Evolutionary conservation across 2,113 vertebrate species (phyloP).

Genomic region (Ochotona princeps): DNA sequence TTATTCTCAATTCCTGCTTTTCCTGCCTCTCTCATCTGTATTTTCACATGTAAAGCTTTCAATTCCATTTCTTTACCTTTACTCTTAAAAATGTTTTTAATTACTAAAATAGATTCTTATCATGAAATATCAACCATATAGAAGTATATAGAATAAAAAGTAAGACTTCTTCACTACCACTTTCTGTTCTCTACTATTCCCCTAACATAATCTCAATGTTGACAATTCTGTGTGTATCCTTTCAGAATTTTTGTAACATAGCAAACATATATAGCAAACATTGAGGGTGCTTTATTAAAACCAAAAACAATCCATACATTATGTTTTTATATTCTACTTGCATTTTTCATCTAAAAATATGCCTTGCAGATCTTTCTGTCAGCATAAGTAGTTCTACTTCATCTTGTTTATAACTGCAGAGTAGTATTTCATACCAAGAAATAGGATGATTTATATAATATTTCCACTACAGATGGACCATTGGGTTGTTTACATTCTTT

Average conservation of each 20-base stretch:
- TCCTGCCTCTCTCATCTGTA: not conserved
- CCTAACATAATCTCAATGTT: not conserved
- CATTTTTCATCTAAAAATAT: constrained; percentile 42
- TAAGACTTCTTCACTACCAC: not conserved
- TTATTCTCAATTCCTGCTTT: constrained; percentile 6
- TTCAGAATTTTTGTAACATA: not conserved
- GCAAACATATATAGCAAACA: constrained; percentile 7
- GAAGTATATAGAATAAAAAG: constrained; percentile 31
- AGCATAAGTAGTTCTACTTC: not conserved
- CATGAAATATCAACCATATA: constrained; percentile 19
- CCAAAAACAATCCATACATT: not conserved
- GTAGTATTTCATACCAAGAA: constrained; percentile 47
- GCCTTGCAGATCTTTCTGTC: constrained; percentile 20
- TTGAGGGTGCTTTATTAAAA: not conserved
- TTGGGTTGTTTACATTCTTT: constrained; percentile 47
- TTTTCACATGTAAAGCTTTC: not conserved
- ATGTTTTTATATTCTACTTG: constrained; percentile 30
- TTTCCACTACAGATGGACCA: constrained; percentile 49
- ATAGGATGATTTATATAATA: constrained; percentile 47
- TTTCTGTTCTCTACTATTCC: not conserved
- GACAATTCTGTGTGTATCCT: constrained; percentile 3
- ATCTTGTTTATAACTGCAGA: constrained; percentile 16
- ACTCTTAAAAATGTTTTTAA: constrained; percentile 17
- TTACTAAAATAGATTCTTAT: not conserved
- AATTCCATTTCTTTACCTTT: constrained; percentile 4